These are phyloP conservation scores for Diloba caeruleocephala DNA, from an alignment of 2,888 invertebrate genomes.

Conservation along the genomic window DNA sequence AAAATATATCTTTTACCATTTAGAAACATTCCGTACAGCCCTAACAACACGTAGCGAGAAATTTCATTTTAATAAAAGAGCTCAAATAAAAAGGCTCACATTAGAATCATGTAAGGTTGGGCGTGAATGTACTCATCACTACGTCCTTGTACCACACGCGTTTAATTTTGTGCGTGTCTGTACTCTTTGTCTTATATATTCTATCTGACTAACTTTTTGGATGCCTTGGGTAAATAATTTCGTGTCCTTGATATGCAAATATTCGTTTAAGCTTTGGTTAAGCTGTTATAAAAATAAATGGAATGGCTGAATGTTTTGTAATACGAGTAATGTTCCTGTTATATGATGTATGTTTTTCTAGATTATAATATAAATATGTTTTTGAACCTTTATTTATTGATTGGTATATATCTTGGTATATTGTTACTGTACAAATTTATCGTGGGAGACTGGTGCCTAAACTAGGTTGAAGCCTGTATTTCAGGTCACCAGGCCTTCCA, in stretches of 20 bases:
- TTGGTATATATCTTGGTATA: no score
- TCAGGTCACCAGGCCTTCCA: no score
- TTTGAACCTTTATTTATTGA: no score
- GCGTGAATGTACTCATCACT: constrained; percentile 49
- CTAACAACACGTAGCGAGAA: constrained; percentile 26
- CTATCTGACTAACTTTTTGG: constrained; percentile 12
- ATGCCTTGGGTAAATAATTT: constrained; percentile 13
- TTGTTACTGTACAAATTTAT: no score
- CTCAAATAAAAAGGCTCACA: constrained; percentile 33
- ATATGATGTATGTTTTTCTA: no score
- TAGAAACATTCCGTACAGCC: constrained; percentile 8
- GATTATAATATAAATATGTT: no score
- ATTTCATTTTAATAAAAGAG: constrained; percentile 35
- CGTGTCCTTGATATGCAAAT: constrained; percentile 17
- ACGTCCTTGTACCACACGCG: constrained; percentile 19
- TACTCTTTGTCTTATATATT: constrained; percentile 39
- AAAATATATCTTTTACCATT: constrained; percentile 12
- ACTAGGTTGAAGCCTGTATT: no score
- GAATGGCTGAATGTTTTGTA: no score
- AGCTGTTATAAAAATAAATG: constrained; percentile 8
- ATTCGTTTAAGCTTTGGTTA: constrained; percentile 3
- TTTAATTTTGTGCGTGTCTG: constrained; percentile 35
- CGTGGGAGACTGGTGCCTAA: no score
- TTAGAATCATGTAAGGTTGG: constrained; percentile 30
- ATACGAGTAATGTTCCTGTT: no score